A percentile compares a stretch with the other conserved stretches of the same genome.
Conservation (phyloP, 2,797 vertebrate species). For the Enteromius trimaculatus region DNA sequence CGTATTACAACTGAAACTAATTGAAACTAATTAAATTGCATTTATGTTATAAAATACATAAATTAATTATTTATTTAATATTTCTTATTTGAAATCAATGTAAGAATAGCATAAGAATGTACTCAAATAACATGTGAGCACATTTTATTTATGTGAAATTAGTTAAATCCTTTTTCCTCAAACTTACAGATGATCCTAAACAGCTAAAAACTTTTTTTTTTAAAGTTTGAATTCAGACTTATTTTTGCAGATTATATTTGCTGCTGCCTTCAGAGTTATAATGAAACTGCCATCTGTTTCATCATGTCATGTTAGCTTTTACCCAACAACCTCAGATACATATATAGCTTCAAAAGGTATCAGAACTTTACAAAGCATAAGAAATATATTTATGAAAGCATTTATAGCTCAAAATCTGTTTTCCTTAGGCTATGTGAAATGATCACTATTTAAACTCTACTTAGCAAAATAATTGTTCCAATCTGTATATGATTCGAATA, state of each 20-base stretch:
- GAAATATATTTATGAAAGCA: not conserved
- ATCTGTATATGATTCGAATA: not conserved
- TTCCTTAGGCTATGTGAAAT: not conserved
- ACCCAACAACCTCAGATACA: not conserved
- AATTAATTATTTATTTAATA: not conserved
- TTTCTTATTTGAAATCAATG: not conserved
- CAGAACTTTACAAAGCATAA: not conserved
- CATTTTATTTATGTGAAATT: not conserved
- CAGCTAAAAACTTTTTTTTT: not conserved
- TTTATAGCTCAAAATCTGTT: not conserved
- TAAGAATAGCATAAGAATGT: too few species aligned
- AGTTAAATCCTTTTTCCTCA: not conserved
- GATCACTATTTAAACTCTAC: not conserved
- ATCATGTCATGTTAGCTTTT: not conserved
- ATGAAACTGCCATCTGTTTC: not conserved
- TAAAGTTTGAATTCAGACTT: too few species aligned
- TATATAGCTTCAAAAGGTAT: not conserved
- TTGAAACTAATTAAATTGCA: not conserved
- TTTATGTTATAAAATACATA: not conserved
- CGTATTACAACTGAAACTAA: not conserved
- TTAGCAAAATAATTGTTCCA: not conserved
- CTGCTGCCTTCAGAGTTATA: not conserved
- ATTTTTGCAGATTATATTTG: not conserved
- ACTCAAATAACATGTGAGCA: too few species aligned
- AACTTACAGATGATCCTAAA: not conserved